Conservation (phyloP, 2,888 invertebrate genomes). For the Acrobasis repandana region DNA sequence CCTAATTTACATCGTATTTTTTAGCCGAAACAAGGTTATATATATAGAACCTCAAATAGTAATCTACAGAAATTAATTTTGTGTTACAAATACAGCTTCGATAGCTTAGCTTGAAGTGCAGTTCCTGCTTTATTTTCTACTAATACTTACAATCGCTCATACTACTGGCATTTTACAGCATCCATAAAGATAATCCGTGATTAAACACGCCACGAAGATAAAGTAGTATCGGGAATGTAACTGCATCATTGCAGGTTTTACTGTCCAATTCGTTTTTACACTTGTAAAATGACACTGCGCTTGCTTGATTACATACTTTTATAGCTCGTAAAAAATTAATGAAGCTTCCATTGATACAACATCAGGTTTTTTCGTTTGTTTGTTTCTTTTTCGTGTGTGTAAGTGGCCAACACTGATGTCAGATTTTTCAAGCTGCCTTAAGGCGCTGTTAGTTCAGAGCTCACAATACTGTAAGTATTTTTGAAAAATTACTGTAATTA, state of each 20-base stretch:
- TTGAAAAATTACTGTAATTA: too few relatives aligned
- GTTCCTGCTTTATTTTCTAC: not conserved
- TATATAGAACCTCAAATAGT: too few relatives aligned
- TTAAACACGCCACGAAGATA: conserved; percentile 26
- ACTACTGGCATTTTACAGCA: conserved; percentile 1
- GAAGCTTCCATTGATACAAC: too few relatives aligned
- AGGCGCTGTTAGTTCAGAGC: too few relatives aligned
- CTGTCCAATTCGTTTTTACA: not conserved
- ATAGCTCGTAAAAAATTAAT: too few relatives aligned
- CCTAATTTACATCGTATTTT: too few relatives aligned
- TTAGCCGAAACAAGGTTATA: too few relatives aligned
- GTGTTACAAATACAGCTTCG: not conserved
- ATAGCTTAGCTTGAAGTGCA: not conserved
- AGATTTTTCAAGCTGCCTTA: too few relatives aligned
- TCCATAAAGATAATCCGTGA: conserved; percentile 26
- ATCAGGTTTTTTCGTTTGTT: too few relatives aligned
- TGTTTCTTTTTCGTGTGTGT: too few relatives aligned
- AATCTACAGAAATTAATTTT: not conserved
- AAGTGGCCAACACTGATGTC: too few relatives aligned
- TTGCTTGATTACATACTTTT: not conserved
- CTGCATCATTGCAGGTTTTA: conserved; percentile 12
- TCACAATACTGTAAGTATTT: too few relatives aligned
- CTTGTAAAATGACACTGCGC: not conserved
- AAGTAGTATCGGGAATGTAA: conserved; percentile 26
- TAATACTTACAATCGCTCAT: conserved; percentile 8